Evolutionary conservation across 2,888 invertebrate species (phyloP), one percentile per base, ranked within the genome.

Genomic region (Leptinotarsa peninsularis): DNA sequence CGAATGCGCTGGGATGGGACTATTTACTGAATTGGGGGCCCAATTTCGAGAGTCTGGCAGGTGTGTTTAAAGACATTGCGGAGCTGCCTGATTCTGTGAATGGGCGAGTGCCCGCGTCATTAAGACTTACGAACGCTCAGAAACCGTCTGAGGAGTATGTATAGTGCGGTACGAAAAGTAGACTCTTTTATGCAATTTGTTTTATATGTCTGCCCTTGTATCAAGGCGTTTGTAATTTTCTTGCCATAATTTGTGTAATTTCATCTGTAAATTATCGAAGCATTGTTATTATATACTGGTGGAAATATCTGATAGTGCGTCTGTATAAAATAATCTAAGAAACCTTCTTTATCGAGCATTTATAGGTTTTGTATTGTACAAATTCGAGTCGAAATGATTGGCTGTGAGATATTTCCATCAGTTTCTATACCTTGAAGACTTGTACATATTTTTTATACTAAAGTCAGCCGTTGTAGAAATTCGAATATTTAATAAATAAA

Each of bases 11-110:
- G 67, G 96, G 97, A 72, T 98, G 97, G 96, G 97, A 98, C 86
- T 97, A 97, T 86, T 89, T 98, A 80, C 91, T 98, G 74, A 98
- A 98, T 88, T 98, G 98, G 97, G 97, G 98, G 13, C 96, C 97
- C 23, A 98, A 97, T 89, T 98, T 97, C 88, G 96, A 98, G 88
- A 97, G 95, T 87, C 91, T 98, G 86, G 96, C 97, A 79, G 97
- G 98, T 43, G 98, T 98, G 68, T 98, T 98, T 86, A 97, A 96
- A 89, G 98, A 98, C 89, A 98, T 98, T 84, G 98, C 97, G 66
- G 96, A 97, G 89, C 89, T 98, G 82, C 98, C 98, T 4, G 97
- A 98, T 86, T 91, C 93, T 67, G 93, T 93, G 27, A 93, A 93
- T 82, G 93, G 93, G 77, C 90, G 95, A 82, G 92, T 94, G 85